Base-by-base conservation (phyloP, 2,888 invertebrate species). In the Clivina fossor region DNA sequence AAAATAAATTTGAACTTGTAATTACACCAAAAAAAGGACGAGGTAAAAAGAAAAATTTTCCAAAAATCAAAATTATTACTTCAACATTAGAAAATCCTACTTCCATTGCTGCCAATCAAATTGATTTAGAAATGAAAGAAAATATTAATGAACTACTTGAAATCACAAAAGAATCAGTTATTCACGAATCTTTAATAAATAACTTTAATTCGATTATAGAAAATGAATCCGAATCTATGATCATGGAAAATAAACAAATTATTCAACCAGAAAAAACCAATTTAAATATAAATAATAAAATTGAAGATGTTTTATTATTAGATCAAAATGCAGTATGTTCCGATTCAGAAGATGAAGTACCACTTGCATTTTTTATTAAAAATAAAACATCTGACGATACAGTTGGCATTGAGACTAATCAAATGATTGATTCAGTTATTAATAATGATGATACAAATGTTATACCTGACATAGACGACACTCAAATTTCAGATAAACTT, bases 261-360 rank as follows among this genome's bases (percentile, higher is more conserved):
- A 53, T 53, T n/a, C 22, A 30, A 22, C 22, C 7, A 38, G 15
- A 32, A 11, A 7, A 32, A 38, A 15, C 38, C 38, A 38, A 15
- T 16, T 3, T 15, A 3, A 26, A 24, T 9, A 33, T 28, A 4
- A 19, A 30, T 9, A 20, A 9, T 20, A 13, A 16, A 3, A 30
- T 32, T 46, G 16, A 19, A 3, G 19, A 32, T 16, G 32, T 46
- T 26, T 4, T n/a, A 46, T 3, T n/a, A 2, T 11, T 41, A 7
- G 24, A 41, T 13, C 24, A 43, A 26, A n/a, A n/a, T 13, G 18
- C 18, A 7, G 4, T 32, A 32, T 16, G 26, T 16, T 32, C 46
- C 15, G 55, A 55, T 55, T 55, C 55, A n/a, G 55, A 55, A 47
- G 55, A 55, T 40, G 55, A 55, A 47, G 4, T 55, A 9, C 55